These are phyloP conservation scores for Salvator merianae DNA, from an alignment of 2,113 vertebrate species.

Conservation along the genomic window DNA sequence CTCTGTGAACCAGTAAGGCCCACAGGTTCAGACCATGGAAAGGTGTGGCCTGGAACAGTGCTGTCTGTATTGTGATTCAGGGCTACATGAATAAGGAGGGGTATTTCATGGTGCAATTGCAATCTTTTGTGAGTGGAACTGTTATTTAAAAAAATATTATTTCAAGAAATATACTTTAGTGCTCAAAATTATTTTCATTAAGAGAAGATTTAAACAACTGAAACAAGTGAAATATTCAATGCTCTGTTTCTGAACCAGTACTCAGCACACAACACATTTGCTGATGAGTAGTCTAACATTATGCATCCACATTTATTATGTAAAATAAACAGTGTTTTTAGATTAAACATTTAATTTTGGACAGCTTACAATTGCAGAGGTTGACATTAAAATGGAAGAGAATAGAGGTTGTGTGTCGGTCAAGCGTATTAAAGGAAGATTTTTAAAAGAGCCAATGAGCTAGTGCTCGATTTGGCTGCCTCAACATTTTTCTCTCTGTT, in stretches of 20 bases:
- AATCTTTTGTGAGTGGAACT: neutral
- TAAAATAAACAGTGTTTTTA: neutral
- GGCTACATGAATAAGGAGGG: no score
- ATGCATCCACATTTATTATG: constrained; percentile 5
- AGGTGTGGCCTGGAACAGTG: no score
- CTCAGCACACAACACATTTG: neutral
- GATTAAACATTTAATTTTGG: constrained; percentile 20
- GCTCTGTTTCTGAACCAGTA: neutral
- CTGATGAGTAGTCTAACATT: neutral
- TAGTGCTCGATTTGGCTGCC: constrained; percentile 6
- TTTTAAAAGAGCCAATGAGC: constrained; percentile 14
- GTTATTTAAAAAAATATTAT: neutral
- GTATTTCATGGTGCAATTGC: neutral
- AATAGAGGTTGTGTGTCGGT: constrained; percentile 1
- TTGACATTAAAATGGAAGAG: constrained; percentile 1
- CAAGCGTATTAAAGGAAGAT: constrained; percentile 19
- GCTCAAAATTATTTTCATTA: neutral
- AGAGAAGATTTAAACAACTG: neutral
- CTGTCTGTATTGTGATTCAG: no score
- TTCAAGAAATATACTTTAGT: neutral
- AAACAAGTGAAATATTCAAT: neutral
- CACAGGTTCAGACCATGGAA: no score
- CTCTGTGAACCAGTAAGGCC: no score
- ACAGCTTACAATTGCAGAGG: neutral
- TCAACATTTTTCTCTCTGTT: neutral